Evolutionary conservation across 2,888 invertebrate species (phyloP).

Genomic region (Ypsolopha scabrella): DNA sequence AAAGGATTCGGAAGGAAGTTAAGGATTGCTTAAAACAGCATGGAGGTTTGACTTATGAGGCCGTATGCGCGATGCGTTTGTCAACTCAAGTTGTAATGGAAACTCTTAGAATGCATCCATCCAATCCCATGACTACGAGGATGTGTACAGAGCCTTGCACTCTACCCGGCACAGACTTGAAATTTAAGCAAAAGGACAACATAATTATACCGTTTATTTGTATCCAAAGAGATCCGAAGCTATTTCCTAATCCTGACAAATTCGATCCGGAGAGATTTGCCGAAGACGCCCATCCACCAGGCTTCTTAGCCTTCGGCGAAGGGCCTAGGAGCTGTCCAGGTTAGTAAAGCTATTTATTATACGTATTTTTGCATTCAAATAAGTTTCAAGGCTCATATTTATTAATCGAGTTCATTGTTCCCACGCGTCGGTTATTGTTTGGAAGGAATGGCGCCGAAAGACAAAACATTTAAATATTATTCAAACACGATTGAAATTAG

Average conservation of each 20-base stretch:
- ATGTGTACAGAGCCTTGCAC: constrained; percentile 48
- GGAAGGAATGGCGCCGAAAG: too few relatives aligned
- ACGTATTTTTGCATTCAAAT: too few relatives aligned
- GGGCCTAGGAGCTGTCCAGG: constrained; percentile 61
- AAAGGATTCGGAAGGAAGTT: constrained; percentile 40
- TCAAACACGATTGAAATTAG: too few relatives aligned
- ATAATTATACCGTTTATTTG: constrained; percentile 50
- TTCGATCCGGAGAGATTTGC: constrained; percentile 52
- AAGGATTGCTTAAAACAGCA: constrained; percentile 33
- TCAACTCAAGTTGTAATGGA: constrained; percentile 40
- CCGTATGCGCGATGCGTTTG: constrained; percentile 45
- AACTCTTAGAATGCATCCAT: constrained; percentile 51
- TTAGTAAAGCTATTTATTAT: constrained; percentile 18
- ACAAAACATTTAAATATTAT: too few relatives aligned
- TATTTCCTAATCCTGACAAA: constrained; percentile 51
- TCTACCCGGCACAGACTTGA: constrained; percentile 35
- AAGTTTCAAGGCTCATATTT: background rate
- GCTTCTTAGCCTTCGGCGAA: constrained; percentile 54
- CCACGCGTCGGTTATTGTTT: too few relatives aligned
- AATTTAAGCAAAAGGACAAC: constrained; percentile 39
- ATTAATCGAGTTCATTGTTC: too few relatives aligned
- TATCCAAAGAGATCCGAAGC: constrained; percentile 46
- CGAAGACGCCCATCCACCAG: constrained; percentile 39
- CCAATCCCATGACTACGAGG: constrained; percentile 53
- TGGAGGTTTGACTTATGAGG: constrained; percentile 47